Conservation (phyloP, 2,888 invertebrate species). For the Laothoe populi region DNA sequence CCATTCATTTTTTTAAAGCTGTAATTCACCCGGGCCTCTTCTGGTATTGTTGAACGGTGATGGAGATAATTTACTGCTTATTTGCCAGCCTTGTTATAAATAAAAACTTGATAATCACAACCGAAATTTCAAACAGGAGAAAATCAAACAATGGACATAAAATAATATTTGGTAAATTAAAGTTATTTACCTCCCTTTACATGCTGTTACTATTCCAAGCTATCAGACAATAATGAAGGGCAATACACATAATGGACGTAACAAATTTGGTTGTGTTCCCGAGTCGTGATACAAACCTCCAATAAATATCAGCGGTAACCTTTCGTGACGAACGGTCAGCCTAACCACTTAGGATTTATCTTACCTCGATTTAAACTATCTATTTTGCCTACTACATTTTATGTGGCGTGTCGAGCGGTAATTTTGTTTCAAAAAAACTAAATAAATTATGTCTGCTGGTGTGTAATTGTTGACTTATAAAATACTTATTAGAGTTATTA, state of each 20-base stretch:
- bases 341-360: conserved; percentile 61
- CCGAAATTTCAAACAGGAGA: background rate
- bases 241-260: conserved; percentile 45
- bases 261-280: conserved; percentile 45
- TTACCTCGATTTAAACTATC: conserved; percentile 46
- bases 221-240: conserved; percentile 30
- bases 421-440: conserved; percentile 35
- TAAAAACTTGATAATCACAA: too few species aligned
- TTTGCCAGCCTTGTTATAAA: too few species aligned
- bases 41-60: too few species aligned
- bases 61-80: too few species aligned
- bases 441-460: background rate
- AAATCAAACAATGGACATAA: background rate
- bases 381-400: conserved; percentile 47
- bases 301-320: conserved; percentile 62
- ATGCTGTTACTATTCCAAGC: conserved; percentile 8
- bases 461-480: conserved; percentile 1
- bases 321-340: conserved; percentile 59
- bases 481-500: background rate
- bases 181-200: background rate
- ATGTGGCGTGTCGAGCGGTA: conserved; percentile 29
- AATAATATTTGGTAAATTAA: background rate
- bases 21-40: too few species aligned
- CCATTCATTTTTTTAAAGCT: too few species aligned
- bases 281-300: conserved; percentile 51